Evolutionary conservation across 2,888 invertebrate species (phyloP).

Genomic region (Tinea trinotella): DNA sequence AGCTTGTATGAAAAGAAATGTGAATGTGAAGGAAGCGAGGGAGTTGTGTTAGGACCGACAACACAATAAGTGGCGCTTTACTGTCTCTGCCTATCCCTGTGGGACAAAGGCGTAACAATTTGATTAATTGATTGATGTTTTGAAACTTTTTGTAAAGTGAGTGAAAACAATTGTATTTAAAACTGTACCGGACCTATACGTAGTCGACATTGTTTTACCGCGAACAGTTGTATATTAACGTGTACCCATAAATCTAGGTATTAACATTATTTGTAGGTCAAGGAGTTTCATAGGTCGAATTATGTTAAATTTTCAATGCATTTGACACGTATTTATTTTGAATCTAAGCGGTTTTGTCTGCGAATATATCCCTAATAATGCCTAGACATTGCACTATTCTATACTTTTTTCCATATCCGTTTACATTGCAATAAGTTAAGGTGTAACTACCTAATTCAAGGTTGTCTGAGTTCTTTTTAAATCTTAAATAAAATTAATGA

Average conservation of each 20-base stretch:
- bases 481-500: too few species aligned
- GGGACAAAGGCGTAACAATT: too few species aligned
- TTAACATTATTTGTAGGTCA: slow-evolving; percentile 18
- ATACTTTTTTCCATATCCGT: not conserved
- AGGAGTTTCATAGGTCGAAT: slow-evolving; percentile 16
- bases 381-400: not conserved
- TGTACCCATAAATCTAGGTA: slow-evolving; percentile 8
- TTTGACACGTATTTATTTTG: not conserved
- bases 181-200: slow-evolving; percentile 11
- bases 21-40: too few species aligned
- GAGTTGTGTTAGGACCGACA: too few species aligned
- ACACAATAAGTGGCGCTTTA: too few species aligned
- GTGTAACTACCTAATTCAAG: too few species aligned
- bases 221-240: slow-evolving; percentile 5
- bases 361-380: not conserved
- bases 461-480: too few species aligned
- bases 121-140: too few species aligned
- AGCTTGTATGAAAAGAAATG: too few species aligned
- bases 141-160: too few species aligned
- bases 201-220: slow-evolving; percentile 6
- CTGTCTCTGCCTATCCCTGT: too few species aligned
- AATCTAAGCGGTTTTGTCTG: not conserved
- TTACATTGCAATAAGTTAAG: too few species aligned
- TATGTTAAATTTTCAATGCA: slow-evolving; percentile 1
- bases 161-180: not conserved